Evolutionary conservation across 2,113 vertebrate genomes (phyloP).

Genomic region (Oncorhynchus kisutch): DNA sequence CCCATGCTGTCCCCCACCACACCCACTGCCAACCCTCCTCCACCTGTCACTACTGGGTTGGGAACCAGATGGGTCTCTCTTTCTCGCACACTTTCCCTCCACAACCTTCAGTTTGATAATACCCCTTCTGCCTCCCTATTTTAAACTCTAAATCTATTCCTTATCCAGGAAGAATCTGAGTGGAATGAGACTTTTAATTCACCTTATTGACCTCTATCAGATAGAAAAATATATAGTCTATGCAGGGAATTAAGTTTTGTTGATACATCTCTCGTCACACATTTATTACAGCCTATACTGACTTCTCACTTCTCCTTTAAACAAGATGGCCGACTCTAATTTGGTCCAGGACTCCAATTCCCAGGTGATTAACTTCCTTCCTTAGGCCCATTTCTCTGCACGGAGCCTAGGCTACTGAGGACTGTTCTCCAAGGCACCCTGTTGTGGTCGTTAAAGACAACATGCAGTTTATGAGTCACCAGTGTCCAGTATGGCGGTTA

Average conservation of each 20-base stretch:
- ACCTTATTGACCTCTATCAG: too few relatives aligned
- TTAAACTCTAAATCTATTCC: neutral
- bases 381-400: neutral
- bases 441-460: constrained; percentile 31
- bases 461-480: constrained; percentile 28
- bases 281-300: too few relatives aligned
- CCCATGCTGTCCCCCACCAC: constrained; percentile 28
- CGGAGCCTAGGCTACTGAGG: neutral
- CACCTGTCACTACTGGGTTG: constrained; percentile 61
- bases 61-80: constrained; percentile 56
- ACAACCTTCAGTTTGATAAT: constrained; percentile 35
- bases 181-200: too few relatives aligned
- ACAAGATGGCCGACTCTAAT: too few relatives aligned
- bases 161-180: neutral
- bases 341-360: too few relatives aligned
- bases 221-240: too few relatives aligned
- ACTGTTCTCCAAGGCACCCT: neutral
- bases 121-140: constrained; percentile 10
- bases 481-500: neutral
- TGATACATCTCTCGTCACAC: too few relatives aligned
- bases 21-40: constrained; percentile 46
- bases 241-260: too few relatives aligned
- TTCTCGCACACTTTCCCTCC: constrained; percentile 38
- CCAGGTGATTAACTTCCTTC: too few relatives aligned
- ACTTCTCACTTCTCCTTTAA: too few relatives aligned